These are phyloP conservation scores for Dilophus febrilis DNA, from an alignment of 2,888 invertebrate genomes.

Conservation along the genomic window DNA sequence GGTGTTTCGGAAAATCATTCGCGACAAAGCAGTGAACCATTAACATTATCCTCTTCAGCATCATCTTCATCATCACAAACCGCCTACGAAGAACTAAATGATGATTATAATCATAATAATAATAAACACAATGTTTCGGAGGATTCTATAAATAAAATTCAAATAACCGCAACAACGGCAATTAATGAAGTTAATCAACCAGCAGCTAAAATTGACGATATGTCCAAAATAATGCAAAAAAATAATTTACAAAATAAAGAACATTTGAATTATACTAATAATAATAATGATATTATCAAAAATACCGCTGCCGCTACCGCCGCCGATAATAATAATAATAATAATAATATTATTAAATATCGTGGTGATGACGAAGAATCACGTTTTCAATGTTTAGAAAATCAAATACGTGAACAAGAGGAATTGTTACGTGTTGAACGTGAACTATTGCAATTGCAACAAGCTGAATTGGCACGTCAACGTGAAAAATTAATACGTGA, in stretches of 20 bases:
- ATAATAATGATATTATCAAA: too few species aligned
- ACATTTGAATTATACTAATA: not conserved
- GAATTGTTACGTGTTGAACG: conserved; percentile 63
- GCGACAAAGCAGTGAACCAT: conserved; percentile 66
- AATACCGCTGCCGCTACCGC: too few species aligned
- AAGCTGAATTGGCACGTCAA: conserved; percentile 59
- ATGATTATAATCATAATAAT: too few species aligned
- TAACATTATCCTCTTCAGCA: conserved; percentile 43
- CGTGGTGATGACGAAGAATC: conserved; percentile 30
- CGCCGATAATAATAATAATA: conserved; percentile 17
- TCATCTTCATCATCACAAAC: not conserved
- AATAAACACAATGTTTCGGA: too few species aligned
- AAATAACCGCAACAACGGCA: too few species aligned
- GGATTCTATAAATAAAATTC: conserved; percentile 13
- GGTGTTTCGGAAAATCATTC: conserved; percentile 61
- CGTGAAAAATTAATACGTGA: conserved; percentile 53
- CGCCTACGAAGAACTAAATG: conserved; percentile 73
- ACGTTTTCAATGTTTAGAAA: conserved; percentile 43
- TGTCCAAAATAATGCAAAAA: too few species aligned
- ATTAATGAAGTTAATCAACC: too few species aligned
- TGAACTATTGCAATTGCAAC: conserved; percentile 57
- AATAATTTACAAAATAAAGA: too few species aligned
- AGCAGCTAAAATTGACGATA: too few species aligned
- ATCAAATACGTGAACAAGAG: conserved; percentile 48
- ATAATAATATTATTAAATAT: conserved; percentile 10